A percentile compares a stretch with the other conserved stretches of the same genome.
Conservation (phyloP, 2,888 invertebrate genomes). For the Mythimna pallens region DNA sequence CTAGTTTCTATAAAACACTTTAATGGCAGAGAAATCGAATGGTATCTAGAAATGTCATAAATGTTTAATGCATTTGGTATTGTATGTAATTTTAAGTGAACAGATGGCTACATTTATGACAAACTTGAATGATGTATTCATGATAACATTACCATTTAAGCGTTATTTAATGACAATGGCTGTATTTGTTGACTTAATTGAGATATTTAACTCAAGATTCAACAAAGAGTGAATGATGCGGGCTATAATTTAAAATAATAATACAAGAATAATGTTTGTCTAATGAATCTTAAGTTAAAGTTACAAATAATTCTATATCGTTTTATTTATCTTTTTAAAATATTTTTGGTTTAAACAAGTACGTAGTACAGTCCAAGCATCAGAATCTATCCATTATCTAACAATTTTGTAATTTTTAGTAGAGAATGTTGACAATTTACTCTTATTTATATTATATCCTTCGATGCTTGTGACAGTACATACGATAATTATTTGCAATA, state of each 20-base stretch:
- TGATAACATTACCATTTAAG: slow-evolving; percentile 65
- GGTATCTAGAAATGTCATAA: slow-evolving; percentile 56
- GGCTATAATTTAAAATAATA: slow-evolving; percentile 27
- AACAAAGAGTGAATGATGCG: slow-evolving; percentile 39
- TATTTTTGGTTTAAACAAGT: not conserved
- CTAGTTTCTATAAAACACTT: slow-evolving; percentile 35
- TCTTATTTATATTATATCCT: slow-evolving; percentile 10
- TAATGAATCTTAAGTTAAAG: slow-evolving; percentile 63
- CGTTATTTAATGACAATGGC: slow-evolving; percentile 52
- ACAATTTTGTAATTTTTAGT: not conserved
- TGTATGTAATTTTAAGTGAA: slow-evolving; percentile 43
- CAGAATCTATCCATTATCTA: slow-evolving; percentile 4
- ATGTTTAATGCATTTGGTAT: slow-evolving; percentile 44
- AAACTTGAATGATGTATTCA: slow-evolving; percentile 50
- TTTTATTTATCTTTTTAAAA: slow-evolving; percentile 8
- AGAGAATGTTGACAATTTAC: not conserved
- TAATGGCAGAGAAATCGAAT: slow-evolving; percentile 45
- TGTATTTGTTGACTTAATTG: slow-evolving; percentile 27
- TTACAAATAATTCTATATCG: slow-evolving; percentile 10
- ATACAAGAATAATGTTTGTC: slow-evolving; percentile 11
- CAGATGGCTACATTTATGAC: slow-evolving; percentile 57
- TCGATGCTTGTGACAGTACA: slow-evolving; percentile 44
- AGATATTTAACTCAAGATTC: slow-evolving; percentile 61
- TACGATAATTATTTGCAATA: slow-evolving; percentile 32
- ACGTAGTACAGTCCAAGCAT: slow-evolving; percentile 40